These are phyloP conservation scores for Trichogramma evanescens DNA, from an alignment of 2,888 invertebrate genomes.

Conservation along the genomic window DNA sequence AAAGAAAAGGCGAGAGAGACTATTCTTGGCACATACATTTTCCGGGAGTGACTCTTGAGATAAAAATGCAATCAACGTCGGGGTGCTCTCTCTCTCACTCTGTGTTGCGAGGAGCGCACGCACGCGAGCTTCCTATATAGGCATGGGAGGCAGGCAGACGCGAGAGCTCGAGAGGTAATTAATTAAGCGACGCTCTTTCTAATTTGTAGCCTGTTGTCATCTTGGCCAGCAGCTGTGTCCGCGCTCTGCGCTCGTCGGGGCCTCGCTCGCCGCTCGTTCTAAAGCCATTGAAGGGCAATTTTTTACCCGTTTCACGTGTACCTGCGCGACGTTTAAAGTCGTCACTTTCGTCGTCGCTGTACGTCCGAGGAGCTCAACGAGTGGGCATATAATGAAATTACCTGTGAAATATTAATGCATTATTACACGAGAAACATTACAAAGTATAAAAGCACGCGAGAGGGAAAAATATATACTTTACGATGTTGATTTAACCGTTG, in stretches of 20 bases:
- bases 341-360: not conserved
- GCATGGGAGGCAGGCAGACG: not conserved
- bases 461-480: no score
- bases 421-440: no score
- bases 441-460: no score
- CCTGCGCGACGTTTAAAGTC: not conserved
- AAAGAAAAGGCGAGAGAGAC: not conserved
- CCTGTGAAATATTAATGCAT: no score
- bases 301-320: slow-evolving; percentile 13
- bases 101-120: no score
- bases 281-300: slow-evolving; percentile 32
- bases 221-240: not conserved
- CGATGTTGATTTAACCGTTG: no score
- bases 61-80: slow-evolving; percentile 22
- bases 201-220: slow-evolving; percentile 19
- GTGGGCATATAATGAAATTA: no score
- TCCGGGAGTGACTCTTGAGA: not conserved
- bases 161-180: slow-evolving; percentile 13
- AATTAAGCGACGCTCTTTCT: slow-evolving; percentile 21
- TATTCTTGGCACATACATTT: not conserved
- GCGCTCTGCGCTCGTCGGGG: not conserved
- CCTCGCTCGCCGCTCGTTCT: not conserved
- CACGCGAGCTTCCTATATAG: no score
- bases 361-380: not conserved
- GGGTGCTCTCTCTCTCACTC: not conserved